Percentiles rank a stretch among this genome's conserved stretches.
These are phyloP conservation scores for Gasterosteus aculeatus DNA, from an alignment of 2,113 vertebrate species.

Conservation along the genomic window DNA sequence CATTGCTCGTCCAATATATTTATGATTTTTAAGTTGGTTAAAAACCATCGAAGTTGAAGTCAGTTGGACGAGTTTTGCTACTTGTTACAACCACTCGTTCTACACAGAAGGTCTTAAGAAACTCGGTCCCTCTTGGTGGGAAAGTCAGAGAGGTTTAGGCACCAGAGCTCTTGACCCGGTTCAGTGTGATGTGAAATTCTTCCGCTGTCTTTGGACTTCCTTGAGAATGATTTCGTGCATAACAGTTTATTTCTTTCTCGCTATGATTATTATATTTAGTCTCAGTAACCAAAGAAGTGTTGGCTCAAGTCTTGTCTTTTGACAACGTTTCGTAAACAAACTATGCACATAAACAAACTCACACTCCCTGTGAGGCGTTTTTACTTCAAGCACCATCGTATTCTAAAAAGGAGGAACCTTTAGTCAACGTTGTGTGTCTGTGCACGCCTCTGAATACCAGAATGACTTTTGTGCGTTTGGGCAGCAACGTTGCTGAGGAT, in stretches of 20 bases:
- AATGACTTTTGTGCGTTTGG: not conserved
- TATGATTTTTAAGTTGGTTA: too few species aligned
- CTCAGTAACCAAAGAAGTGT: not conserved
- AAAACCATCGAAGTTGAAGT: too few species aligned
- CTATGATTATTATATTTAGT: not conserved
- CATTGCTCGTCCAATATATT: not conserved
- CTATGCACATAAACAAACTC: not conserved
- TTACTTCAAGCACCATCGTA: slow-evolving; percentile 40
- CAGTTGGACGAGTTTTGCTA: too few species aligned
- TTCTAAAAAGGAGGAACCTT: slow-evolving; percentile 14
- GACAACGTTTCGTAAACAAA: too few species aligned
- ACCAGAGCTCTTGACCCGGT: too few species aligned
- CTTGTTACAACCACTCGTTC: too few species aligned
- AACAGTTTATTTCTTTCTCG: not conserved
- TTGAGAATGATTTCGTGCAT: not conserved
- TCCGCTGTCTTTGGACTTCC: not conserved
- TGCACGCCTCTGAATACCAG: not conserved
- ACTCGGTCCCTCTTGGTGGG: too few species aligned
- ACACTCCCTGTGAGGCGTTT: slow-evolving; percentile 23
- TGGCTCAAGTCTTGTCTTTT: not conserved
- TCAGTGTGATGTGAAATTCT: too few species aligned
- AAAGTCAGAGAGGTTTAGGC: too few species aligned
- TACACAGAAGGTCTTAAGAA: too few species aligned
- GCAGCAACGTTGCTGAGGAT: slow-evolving; percentile 7
- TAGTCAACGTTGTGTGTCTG: slow-evolving; percentile 28